Evolutionary conservation across 2,797 vertebrate species (phyloP), one percentile per base, ranked within the genome.

Genomic region (Rhabdomys pumilio): DNA sequence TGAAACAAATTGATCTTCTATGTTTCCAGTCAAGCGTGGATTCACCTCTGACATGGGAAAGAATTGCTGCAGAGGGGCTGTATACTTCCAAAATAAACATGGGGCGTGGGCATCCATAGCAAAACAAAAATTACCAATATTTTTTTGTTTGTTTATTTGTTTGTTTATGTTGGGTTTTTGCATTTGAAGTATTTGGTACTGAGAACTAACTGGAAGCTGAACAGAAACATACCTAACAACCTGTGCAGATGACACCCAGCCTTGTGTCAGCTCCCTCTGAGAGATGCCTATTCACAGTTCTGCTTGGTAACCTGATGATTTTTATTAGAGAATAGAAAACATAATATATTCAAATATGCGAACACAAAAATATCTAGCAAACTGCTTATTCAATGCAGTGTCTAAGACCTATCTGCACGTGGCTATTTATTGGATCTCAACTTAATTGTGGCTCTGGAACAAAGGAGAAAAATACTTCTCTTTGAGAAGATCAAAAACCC

Each of bases 11-110:
- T 95, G 95, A 97, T 98, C 97, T 96, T 95, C 94, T 94, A 97
- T 97, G 94, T 97, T 84, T 93, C 93, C 96, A 97, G 96, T 95
- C 97, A 97, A 96, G 97, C 91, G 4, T 97, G 89, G 96, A 96
- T 90, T 98, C 96, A 97, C 96, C 97, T 96, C 95, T 98, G 96
- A 97, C 95, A 96, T 84, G 59, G 55, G 80, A 93, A 92, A 90
- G 94, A 95, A 82, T 80, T 61, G 73, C 0, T 0, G 57, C 22
- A 73, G 59, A 93, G 63, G 47, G 44, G 73, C 22, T 47, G 41
- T 41, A 38, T 63, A 63, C 53, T 87, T 72, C 84, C 31, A 86
- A 96, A 94, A 91, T 47, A 93, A 97, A 93, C 69, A 22, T n/a
- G 4, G 4, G 9, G 59, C 38, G 38, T 38, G 38, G 47, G 63